Percentiles rank a stretch among this genome's conserved stretches.
Conservation (phyloP, 2,113 vertebrate genomes). For the Stomatorhinus ivindoensis region DNA sequence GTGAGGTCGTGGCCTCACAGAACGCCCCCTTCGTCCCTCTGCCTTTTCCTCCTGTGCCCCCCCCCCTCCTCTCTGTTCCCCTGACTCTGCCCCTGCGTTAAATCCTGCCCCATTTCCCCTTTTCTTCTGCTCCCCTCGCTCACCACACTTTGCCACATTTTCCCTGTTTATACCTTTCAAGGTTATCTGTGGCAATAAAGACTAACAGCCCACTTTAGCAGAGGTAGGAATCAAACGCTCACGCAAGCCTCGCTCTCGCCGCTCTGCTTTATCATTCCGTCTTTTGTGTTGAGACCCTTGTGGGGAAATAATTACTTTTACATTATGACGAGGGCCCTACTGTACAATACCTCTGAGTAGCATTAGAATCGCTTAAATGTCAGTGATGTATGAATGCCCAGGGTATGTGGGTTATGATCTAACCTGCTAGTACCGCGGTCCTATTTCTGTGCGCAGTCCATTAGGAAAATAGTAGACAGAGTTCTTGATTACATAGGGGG, state of each 20-base stretch:
- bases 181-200: background rate
- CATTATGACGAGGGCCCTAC: background rate
- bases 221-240: background rate
- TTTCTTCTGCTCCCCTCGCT: background rate
- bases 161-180: background rate
- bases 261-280: background rate
- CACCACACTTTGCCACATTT: background rate
- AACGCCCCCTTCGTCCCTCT: background rate
- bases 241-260: background rate
- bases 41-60: background rate
- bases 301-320: conserved; percentile 14
- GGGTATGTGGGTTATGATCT: background rate
- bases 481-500: background rate
- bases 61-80: background rate
- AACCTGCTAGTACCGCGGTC: background rate
- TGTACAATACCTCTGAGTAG: background rate
- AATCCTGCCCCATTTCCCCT: background rate
- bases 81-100: background rate
- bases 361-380: conserved; percentile 4
- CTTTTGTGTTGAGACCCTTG: conserved; percentile 1
- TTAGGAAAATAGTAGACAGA: conserved; percentile 1
- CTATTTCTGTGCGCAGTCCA: background rate
- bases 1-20: conserved; percentile 16
- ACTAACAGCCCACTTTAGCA: background rate
- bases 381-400: conserved; percentile 7